Conservation (phyloP, 2,797 vertebrate species). For the Poliocrania exsul region DNA sequence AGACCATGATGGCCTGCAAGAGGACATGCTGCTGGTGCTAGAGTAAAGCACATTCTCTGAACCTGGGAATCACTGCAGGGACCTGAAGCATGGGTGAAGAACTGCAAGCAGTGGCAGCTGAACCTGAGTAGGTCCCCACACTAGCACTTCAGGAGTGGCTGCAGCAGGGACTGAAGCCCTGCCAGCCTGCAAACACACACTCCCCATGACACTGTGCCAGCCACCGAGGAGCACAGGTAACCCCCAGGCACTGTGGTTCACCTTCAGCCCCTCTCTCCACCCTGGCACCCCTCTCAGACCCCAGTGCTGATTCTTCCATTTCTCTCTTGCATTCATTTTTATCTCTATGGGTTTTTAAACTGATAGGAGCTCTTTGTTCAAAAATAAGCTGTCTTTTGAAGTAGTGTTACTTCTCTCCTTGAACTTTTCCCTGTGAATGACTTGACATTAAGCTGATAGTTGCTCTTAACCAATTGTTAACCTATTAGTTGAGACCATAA, state of each 20-base stretch:
- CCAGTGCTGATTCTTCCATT: not conserved
- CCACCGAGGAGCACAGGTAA: accelerated
- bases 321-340: conserved; percentile 21
- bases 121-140: accelerated
- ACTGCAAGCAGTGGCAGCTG: accelerated
- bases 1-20: not conserved
- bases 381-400: conserved; percentile 53
- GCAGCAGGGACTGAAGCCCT: not conserved
- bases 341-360: conserved; percentile 6
- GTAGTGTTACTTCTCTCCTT: conserved; percentile 69
- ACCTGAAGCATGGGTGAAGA: not conserved
- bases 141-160: not conserved
- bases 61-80: not conserved
- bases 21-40: not conserved
- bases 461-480: conserved; percentile 75
- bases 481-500: conserved; percentile 71
- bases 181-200: accelerated
- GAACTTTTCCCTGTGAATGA: conserved; percentile 65
- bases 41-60: not conserved
- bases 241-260: accelerated
- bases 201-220: accelerated
- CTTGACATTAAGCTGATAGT: conserved; percentile 61
- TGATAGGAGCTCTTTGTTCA: conserved; percentile 27
- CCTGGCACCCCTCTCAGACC: not conserved
- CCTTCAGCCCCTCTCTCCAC: too few species aligned